phyloP scores from a whole-genome alignment of 2,888 invertebrate genomes.

The Cerceris rybyensis region DNA sequence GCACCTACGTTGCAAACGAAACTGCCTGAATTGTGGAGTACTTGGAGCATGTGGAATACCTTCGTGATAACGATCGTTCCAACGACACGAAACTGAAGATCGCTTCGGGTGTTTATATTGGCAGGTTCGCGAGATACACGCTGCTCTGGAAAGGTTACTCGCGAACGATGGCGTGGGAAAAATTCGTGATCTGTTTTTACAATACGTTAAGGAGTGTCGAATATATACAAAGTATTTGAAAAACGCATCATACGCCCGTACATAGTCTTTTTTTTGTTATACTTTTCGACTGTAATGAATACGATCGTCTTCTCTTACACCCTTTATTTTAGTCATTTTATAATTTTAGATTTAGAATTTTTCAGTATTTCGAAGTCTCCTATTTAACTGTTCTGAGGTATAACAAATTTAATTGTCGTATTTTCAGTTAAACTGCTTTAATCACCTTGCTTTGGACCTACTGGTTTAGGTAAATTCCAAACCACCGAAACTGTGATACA shows the following conservation, averaged over 20 bases:
- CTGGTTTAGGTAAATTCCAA: no score
- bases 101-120: background rate
- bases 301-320: no score
- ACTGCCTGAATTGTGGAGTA: constrained; percentile 15
- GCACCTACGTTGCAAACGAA: background rate
- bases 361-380: no score
- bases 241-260: no score
- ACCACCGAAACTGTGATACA: no score
- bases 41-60: constrained; percentile 10
- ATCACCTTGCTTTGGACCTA: background rate
- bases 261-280: no score
- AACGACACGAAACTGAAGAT: constrained; percentile 12
- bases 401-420: no score
- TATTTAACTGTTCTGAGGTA: background rate
- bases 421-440: background rate
- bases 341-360: no score
- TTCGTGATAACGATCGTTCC: constrained; percentile 32
- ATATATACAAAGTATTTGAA: constrained; percentile 10
- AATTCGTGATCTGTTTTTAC: constrained; percentile 8
- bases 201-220: constrained; percentile 19
- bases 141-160: constrained; percentile 22
- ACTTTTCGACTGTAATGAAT: no score
- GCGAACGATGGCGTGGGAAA: constrained; percentile 41
- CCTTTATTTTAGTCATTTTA: no score
- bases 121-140: background rate